Base-by-base conservation (phyloP, 2,113 vertebrate genomes). In the Lasiurus cinereus region DNA sequence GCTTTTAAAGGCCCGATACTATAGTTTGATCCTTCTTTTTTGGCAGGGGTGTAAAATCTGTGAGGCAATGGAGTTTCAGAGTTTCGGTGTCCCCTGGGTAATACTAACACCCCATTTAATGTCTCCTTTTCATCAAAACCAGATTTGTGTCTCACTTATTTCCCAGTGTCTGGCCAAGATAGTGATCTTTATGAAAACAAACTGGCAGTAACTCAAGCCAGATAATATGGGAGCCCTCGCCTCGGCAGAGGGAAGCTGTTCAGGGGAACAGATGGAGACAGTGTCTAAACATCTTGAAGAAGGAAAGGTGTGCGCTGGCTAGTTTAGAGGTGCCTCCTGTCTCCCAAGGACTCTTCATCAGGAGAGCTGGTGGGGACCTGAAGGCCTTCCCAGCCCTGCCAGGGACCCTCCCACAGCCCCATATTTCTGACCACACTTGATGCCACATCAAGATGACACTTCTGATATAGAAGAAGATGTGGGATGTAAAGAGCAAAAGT, bases 71-170 rank as follows among this genome's bases (percentile, higher is more conserved):
- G 93, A 11, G 67, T 84, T 85, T 69, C 36, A 66, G 88, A 93
- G n/a, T 79, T 95, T 93, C 88, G 88, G 66, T 82, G 92, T 95
- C 94, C 84, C 94, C 43, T 74, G 87, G 90, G 95, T 90, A 84
- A 85, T 70, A 77, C 89, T 96, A 70, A 93, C 94, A 97, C 77
- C 76, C 88, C 87, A 88, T 93, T 92, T 92, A 95, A 93, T 88
- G n/a, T 92, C 52, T 95, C 67, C 46, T 97, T 97, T 96, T 39
- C 95, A 84, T 97, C 94, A 89, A 97, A 90, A 94, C 87, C 96
- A 96, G 93, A 97, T 96, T 96, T 94, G 95, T 92, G 43, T 91
- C 91, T 64, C 69, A 90, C 93, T 97, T 93, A 82, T 93, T 97
- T 96, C 94, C 93, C 89, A 83, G n/a, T 93, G 95, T 96, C 79